Evolutionary conservation across 2,888 invertebrate genomes (phyloP).

Genomic region (Folsomia candida): DNA sequence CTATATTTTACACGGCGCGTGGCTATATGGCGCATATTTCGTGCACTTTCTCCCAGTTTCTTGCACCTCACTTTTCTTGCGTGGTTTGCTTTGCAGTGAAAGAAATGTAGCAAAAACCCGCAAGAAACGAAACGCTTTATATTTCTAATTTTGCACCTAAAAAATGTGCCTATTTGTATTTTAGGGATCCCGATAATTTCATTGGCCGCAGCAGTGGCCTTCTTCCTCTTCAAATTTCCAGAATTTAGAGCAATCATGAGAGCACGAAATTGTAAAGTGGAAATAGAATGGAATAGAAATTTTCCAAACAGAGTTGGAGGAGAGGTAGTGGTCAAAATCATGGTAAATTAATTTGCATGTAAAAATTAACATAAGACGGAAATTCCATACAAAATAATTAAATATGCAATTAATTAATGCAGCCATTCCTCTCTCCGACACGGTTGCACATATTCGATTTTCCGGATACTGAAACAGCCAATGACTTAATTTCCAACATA

Average conservation of each 20-base stretch:
- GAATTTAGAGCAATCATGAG: conserved; percentile 57
- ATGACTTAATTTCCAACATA: neutral
- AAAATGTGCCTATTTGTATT: too few relatives aligned
- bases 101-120: too few relatives aligned
- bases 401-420: neutral
- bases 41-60: too few relatives aligned
- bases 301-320: conserved; percentile 80
- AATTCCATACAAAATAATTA: neutral
- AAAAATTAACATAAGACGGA: too few relatives aligned
- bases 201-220: neutral
- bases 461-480: neutral
- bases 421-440: neutral
- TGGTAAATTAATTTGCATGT: conserved; percentile 55
- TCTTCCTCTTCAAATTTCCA: neutral
- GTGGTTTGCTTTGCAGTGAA: too few relatives aligned
- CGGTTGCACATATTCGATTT: neutral
- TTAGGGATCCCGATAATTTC: neutral
- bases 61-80: too few relatives aligned
- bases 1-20: too few relatives aligned
- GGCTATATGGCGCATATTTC: too few relatives aligned
- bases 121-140: too few relatives aligned
- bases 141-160: too few relatives aligned
- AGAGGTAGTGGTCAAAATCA: conserved; percentile 83
- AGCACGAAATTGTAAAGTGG: conserved; percentile 78
- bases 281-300: conserved; percentile 82